Evolutionary conservation across 2,888 invertebrate species (phyloP), one percentile per base, ranked within the genome.

Genomic region (Periphyllus acericola): DNA sequence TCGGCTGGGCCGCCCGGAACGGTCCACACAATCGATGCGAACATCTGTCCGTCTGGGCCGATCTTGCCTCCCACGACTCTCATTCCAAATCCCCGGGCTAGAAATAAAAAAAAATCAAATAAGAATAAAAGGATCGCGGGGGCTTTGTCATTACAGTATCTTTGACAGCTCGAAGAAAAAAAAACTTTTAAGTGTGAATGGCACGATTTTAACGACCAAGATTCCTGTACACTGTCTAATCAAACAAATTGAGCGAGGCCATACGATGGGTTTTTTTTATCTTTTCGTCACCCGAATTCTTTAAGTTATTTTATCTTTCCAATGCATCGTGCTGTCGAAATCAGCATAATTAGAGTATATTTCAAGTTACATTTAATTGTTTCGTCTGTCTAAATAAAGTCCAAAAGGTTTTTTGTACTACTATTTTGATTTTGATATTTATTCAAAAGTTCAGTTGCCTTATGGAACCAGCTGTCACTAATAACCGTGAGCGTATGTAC

Each of bases 81-180:
- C 97, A 98, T 97, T 60, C 98, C 98, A 91, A 98, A 97, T 89
- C 98, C 98, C 90, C 96, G 95, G 90, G 96, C 96, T 96, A 92
- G 66, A 92, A 91, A 8, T n/a, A 11, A 60, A 11, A n/a, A 66
- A 89, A 40, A 83, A 78, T n/a, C n/a, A 60, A 36, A 46, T 46
- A 76, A 46, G 55, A 32, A 32, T 29, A 89, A 74, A 68, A 86
- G 1, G 1, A 78, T 74, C 78, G 60, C 40, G 21, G 5, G 5
- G 29, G 6, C 21, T 29, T 74, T 74, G 60, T 60, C 55, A 52
- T 72, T 52, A 72, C 34, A 4, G 55, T 83, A 75, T 66, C 55
- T 66, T 76, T 79, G 66, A 60, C 21, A 36, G 71, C 25, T 80
- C 25, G 6, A 34, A 72, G 71, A 34, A 21, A 71, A 34, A 75